Evolutionary conservation across 2,888 invertebrate species (phyloP).

Genomic region (Drosophila limbata): DNA sequence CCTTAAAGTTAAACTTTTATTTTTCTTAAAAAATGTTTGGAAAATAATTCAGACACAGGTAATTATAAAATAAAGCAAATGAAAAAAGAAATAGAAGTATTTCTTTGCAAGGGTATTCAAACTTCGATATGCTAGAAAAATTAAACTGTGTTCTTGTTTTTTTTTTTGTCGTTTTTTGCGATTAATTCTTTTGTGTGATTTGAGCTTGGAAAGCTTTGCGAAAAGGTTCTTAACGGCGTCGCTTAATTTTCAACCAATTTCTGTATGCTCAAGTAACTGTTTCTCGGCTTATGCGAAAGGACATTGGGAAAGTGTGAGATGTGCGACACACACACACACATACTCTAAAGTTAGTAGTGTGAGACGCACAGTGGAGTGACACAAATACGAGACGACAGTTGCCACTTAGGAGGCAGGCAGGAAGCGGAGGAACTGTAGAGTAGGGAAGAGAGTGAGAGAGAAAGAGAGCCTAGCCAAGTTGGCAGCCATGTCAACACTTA

Average conservation of each 20-base stretch:
- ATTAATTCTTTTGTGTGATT: neutral
- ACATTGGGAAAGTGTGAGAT: slow-evolving; percentile 52
- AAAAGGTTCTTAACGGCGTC: slow-evolving; percentile 9
- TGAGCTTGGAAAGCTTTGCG: neutral
- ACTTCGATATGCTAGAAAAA: no score
- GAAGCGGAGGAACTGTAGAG: neutral
- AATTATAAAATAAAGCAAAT: no score
- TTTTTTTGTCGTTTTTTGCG: neutral
- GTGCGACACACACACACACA: slow-evolving; percentile 24
- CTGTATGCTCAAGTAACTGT: slow-evolving; percentile 34
- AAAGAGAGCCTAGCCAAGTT: slow-evolving; percentile 56
- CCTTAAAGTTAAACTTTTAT: no score
- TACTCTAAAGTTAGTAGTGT: slow-evolving; percentile 21
- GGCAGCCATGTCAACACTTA: slow-evolving; percentile 83
- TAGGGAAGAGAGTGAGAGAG: neutral
- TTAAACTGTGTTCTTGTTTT: no score
- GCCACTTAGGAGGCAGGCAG: slow-evolving; percentile 60
- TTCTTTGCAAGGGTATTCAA: no score
- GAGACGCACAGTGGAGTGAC: slow-evolving; percentile 56
- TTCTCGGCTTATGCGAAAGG: slow-evolving; percentile 15
- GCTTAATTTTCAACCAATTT: slow-evolving; percentile 35
- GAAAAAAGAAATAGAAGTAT: no score
- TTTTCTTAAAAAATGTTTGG: no score
- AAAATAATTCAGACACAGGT: no score
- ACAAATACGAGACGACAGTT: slow-evolving; percentile 76